A percentile compares a stretch with the other conserved stretches of the same genome.
Conservation (phyloP, 2,113 vertebrate species). For the Psittacula cyanocephala region DNA sequence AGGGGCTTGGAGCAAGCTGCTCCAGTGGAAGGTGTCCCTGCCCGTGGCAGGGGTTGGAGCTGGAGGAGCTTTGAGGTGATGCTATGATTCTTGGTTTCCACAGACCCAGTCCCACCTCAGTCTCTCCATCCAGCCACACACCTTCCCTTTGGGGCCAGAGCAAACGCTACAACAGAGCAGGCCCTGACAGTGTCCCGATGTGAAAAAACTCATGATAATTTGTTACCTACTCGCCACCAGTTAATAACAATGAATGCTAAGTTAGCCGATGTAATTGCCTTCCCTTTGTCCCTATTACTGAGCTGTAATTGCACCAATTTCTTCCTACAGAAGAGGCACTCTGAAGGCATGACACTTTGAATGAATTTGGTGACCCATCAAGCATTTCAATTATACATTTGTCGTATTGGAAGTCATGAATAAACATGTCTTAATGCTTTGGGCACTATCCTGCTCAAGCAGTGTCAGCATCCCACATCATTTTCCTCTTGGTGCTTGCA, state of each 20-base stretch:
- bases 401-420: not conserved
- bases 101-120: fast-evolving
- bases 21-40: too few species aligned
- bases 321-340: not conserved
- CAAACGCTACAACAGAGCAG: not conserved
- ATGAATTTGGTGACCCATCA: not conserved
- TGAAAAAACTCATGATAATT: fast-evolving
- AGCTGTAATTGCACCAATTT: not conserved
- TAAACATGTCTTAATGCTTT: not conserved
- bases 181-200: not conserved
- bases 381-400: not conserved
- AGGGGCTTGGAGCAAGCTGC: too few species aligned
- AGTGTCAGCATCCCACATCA: fast-evolving
- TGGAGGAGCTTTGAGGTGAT: too few species aligned
- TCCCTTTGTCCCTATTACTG: not conserved
- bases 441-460: not conserved
- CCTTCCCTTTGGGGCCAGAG: not conserved
- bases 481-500: not conserved
- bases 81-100: too few species aligned
- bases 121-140: too few species aligned
- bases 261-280: not conserved
- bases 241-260: not conserved
- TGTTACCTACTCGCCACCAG: not conserved
- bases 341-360: not conserved
- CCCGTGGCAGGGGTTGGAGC: too few species aligned